A percentile compares a stretch with the other conserved stretches of the same genome.
phyloP scores from a whole-genome alignment of 92 coral and sea anemone species.

The Metridium senile region DNA sequence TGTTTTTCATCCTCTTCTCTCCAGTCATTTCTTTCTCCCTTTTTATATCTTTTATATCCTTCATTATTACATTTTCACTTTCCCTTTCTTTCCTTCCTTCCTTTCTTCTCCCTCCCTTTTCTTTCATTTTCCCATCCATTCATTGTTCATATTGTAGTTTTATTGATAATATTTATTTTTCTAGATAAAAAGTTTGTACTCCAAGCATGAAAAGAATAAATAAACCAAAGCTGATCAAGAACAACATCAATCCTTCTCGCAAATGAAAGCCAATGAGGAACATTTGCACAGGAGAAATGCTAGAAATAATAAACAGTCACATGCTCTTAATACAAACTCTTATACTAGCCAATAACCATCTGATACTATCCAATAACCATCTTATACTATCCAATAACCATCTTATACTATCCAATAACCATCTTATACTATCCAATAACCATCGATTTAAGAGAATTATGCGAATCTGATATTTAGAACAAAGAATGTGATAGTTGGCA shows the following conservation, averaged over 20 bases:
- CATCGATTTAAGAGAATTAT: too few species aligned
- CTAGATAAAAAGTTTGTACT: neutral
- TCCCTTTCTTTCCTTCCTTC: too few species aligned
- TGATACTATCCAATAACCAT: neutral
- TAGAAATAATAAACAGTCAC: neutral
- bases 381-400: neutral
- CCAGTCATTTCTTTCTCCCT: too few species aligned
- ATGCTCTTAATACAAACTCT: slow-evolving; percentile 7
- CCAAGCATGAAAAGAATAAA: neutral
- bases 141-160: too few species aligned
- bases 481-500: too few species aligned
- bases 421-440: neutral
- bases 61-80: too few species aligned
- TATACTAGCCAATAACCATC: neutral
- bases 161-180: too few species aligned
- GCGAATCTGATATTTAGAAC: too few species aligned
- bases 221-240: neutral
- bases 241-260: neutral
- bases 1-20: too few species aligned
- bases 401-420: neutral
- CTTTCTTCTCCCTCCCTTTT: too few species aligned
- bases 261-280: slow-evolving; percentile 26
- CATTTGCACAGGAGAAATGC: neutral
- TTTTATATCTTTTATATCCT: too few species aligned
- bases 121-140: too few species aligned